Evolutionary conservation across 2,888 invertebrate species (phyloP).

Genomic region (Lobophora halterata): DNA sequence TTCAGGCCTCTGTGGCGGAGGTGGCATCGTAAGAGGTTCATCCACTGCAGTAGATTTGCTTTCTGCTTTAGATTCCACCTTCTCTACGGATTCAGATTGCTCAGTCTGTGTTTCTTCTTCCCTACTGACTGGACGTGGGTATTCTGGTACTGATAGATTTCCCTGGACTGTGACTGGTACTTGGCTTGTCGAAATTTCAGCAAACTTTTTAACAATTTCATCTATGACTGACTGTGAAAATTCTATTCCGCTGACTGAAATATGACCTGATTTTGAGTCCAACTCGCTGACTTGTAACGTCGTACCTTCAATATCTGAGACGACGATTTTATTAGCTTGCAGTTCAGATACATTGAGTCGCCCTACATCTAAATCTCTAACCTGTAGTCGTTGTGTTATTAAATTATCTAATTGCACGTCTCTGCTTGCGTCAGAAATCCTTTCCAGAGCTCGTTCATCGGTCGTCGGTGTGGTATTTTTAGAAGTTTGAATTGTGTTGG

Average conservation of each 20-base stretch:
- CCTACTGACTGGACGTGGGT: constrained; percentile 51
- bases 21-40: constrained; percentile 30
- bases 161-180: constrained; percentile 28
- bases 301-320: constrained; percentile 90
- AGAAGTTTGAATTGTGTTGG: constrained; percentile 36
- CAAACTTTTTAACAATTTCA: constrained; percentile 81
- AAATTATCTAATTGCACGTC: constrained; percentile 70
- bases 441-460: constrained; percentile 58
- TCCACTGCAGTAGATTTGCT: constrained; percentile 27
- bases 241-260: constrained; percentile 85
- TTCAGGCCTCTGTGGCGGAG: constrained; percentile 35
- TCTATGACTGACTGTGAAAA: constrained; percentile 85
- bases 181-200: constrained; percentile 63
- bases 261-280: constrained; percentile 84
- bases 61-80: constrained; percentile 31
- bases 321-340: constrained; percentile 89
- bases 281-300: constrained; percentile 87
- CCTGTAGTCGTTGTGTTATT: constrained; percentile 83
- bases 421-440: constrained; percentile 53
- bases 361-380: constrained; percentile 89
- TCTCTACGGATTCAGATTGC: constrained; percentile 32
- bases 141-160: constrained; percentile 37
- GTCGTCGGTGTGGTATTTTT: constrained; percentile 37
- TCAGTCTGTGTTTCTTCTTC: constrained; percentile 73
- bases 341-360: constrained; percentile 88